Evolutionary conservation across 2,888 invertebrate genomes (phyloP).

Genomic region (Nomada goodeniana): DNA sequence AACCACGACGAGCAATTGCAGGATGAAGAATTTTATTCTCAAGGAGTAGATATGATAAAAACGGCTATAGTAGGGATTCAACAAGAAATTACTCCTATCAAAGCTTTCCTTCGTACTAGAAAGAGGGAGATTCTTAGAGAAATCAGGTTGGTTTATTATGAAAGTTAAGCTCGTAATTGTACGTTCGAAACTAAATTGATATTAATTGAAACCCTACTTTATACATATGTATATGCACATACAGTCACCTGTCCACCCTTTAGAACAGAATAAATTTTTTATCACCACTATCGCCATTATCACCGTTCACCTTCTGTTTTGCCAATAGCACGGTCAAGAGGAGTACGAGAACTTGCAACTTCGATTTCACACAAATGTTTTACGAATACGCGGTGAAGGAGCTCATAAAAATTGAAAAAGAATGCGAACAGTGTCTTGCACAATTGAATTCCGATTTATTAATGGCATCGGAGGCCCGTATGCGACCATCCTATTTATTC

Average conservation of each 20-base stretch:
- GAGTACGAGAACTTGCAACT: fast-evolving
- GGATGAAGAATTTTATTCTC: conserved; percentile 34
- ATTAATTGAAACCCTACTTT: too few species aligned
- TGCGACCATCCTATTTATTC: conserved; percentile 34
- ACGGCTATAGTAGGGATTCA: conserved; percentile 17
- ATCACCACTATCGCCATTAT: too few species aligned
- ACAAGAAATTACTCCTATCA: conserved; percentile 8
- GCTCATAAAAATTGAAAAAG: conserved; percentile 56
- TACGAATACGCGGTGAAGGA: conserved; percentile 52
- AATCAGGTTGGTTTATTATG: conserved; percentile 41
- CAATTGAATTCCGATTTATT: conserved; percentile 58
- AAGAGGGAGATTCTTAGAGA: conserved; percentile 38
- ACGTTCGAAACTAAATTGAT: too few species aligned
- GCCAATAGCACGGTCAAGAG: neutral
- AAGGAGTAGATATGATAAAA: conserved; percentile 37
- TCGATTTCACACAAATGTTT: conserved; percentile 30
- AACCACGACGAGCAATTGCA: conserved; percentile 10
- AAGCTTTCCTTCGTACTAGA: conserved; percentile 27
- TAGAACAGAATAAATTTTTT: too few species aligned
- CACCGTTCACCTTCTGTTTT: neutral
- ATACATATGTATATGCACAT: too few species aligned
- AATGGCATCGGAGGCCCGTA: conserved; percentile 42
- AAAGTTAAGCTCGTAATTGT: too few species aligned
- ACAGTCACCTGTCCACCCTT: too few species aligned
- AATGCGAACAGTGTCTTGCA: conserved; percentile 56